Evolutionary conservation across 1,140 invertebrate species (phyloP).

Genomic region (Drosophila repletoides): DNA sequence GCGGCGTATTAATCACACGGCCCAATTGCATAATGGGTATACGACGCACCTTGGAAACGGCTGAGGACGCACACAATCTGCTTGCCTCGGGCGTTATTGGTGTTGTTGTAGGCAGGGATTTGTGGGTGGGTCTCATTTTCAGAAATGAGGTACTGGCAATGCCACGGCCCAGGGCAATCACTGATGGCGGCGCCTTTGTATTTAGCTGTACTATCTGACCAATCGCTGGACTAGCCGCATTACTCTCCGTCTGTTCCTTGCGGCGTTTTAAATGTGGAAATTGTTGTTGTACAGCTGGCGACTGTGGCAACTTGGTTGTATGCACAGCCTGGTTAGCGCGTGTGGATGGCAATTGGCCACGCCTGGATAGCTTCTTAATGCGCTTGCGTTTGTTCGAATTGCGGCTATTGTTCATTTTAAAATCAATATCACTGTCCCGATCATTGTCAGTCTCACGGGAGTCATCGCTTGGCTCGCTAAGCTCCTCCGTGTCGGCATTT

Average conservation of each 20-base stretch:
- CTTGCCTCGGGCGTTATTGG: background rate
- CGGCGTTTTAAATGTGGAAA: constrained; percentile 46
- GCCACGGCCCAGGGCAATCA: constrained; percentile 55
- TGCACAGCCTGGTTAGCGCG: background rate
- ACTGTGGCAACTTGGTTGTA: background rate
- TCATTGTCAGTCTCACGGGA: constrained; percentile 77
- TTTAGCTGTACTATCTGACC: constrained; percentile 56
- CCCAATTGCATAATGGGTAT: constrained; percentile 49
- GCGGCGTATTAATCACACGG: background rate
- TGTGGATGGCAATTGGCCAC: background rate
- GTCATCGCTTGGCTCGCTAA: constrained; percentile 63
- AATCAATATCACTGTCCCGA: constrained; percentile 79
- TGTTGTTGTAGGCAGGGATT: constrained; percentile 18
- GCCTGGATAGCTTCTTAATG: constrained; percentile 26
- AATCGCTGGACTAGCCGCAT: constrained; percentile 18
- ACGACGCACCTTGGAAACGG: constrained; percentile 32
- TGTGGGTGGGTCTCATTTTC: constrained; percentile 40
- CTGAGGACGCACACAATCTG: background rate
- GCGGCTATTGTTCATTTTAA: constrained; percentile 62
- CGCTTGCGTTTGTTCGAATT: constrained; percentile 64
- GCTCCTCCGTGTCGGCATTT: constrained; percentile 77
- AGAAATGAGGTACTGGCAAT: constrained; percentile 57
- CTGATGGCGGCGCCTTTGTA: constrained; percentile 42
- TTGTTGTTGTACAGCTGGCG: background rate
- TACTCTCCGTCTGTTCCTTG: constrained; percentile 23